phyloP scores from a whole-genome alignment of 2,888 invertebrate species.

The Tipula vernalis region DNA sequence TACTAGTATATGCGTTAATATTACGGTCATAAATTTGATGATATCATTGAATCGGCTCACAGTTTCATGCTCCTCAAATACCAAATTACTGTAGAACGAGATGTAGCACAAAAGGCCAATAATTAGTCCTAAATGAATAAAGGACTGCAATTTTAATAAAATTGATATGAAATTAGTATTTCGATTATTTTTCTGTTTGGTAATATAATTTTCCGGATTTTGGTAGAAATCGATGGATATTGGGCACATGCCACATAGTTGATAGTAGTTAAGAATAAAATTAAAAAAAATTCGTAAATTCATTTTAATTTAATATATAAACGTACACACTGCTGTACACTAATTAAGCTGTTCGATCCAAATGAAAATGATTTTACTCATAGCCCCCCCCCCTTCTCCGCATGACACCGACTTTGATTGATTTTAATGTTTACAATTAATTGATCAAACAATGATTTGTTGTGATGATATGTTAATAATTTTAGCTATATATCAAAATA shows the following conservation, averaged over 20 bases:
- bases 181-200: not conserved
- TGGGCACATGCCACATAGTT: conserved; percentile 11
- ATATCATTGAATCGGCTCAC: conserved; percentile 13
- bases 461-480: not conserved
- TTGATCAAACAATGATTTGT: not conserved
- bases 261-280: conserved; percentile 8
- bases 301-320: not conserved
- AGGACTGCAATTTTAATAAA: not conserved
- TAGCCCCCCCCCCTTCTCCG: not conserved
- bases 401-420: not conserved
- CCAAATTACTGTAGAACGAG: not conserved
- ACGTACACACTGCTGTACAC: not conserved
- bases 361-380: not conserved
- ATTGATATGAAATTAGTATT: not conserved
- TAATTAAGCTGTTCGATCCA: not conserved
- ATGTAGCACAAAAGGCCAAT: not conserved
- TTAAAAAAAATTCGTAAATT: not conserved
- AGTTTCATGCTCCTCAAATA: not conserved
- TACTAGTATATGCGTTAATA: conserved; percentile 15
- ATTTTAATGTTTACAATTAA: not conserved
- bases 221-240: conserved; percentile 5
- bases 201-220: not conserved
- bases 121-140: not conserved
- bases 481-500: not conserved
- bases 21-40: conserved; percentile 15